Evolutionary conservation across 2,888 invertebrate genomes (phyloP), one percentile per base, ranked within the genome.

Genomic region (Slavum lentiscoides): DNA sequence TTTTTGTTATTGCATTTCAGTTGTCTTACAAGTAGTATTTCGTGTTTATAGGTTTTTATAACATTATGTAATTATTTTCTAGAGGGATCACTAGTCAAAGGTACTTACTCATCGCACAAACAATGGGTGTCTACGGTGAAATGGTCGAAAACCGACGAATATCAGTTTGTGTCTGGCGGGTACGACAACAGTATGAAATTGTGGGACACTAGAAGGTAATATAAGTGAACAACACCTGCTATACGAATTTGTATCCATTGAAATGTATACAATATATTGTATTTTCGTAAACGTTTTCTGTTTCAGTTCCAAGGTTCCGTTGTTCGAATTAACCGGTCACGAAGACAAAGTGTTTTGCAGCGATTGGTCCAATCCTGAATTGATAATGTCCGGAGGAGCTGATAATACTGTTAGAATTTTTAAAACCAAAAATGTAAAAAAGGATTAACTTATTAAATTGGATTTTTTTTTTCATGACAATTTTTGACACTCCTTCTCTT

Each of bases 381-480:
- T 92, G 75, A 91, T 99, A 83, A 90, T 97, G 82, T 97, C 97
- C 82, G 98, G 98, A 55, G 94, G 96, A 17, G 92, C 94, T 58
- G 99, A 99, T 87, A 96, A 96, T 87, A 93, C 94, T 66, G 90
- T 99, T 74, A 92, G 97, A 87, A 91, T 96, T 86, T 96, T 93
- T 86, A 94, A 92, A 86, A 89, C 92, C 0, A 90, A 89, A 84
- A 87, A 89, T 62, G 55, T 77, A 21, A 30, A 30, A 30, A 30
- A 30, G 30, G 30, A 6, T 43, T 43, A 43, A 43, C 6, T 43
- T 43, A 43, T 43, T 43, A 43, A 43, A 43, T 43, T 43, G 6
- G 7, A 43, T 43, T 43, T 43, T 43, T 9, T 43, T 30, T 30
- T 30, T 30, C 6, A 43, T 5, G 7, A 43, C 6, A 9, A 43